Evolutionary conservation across 2,113 vertebrate species (phyloP).

Genomic region (Zapornia atra): DNA sequence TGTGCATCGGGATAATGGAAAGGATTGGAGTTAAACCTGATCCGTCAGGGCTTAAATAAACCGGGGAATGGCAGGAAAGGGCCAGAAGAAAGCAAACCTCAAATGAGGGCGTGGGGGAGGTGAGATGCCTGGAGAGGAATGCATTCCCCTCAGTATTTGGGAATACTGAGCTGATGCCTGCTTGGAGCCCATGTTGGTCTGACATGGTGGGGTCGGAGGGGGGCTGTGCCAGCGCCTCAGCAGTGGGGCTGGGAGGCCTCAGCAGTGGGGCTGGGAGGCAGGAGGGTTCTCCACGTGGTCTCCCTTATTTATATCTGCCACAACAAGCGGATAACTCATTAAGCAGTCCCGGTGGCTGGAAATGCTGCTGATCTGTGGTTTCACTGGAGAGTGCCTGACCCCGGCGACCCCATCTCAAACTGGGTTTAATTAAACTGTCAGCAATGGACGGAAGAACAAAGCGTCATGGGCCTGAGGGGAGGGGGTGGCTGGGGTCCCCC

Average conservation of each 20-base stretch:
- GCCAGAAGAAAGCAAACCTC: not conserved
- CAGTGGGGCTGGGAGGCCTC: not conserved
- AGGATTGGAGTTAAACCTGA: constrained; percentile 12
- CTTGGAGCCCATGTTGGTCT: not conserved
- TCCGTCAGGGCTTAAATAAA: not conserved
- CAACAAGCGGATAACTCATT: constrained; percentile 42
- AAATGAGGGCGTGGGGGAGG: not conserved
- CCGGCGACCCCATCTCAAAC: constrained; percentile 57
- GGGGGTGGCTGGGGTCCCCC: not conserved
- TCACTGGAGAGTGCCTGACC: constrained; percentile 56
- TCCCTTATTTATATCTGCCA: not conserved
- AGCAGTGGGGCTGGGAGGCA: not conserved
- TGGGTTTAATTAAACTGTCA: constrained; percentile 77
- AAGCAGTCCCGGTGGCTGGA: constrained; percentile 54
- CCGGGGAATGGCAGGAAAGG: constrained; percentile 29
- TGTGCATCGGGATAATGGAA: not conserved
- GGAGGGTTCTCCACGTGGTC: not conserved
- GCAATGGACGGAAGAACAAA: constrained; percentile 65
- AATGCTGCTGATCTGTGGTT: constrained; percentile 67
- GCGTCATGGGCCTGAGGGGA: not conserved
- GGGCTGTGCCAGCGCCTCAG: not conserved
- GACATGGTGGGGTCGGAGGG: not conserved
- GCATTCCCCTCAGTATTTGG: not conserved
- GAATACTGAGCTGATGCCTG: not conserved
- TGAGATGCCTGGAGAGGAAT: not conserved